Conservation (phyloP, 2,113 vertebrate genomes). For the Rutilus rutilus region DNA sequence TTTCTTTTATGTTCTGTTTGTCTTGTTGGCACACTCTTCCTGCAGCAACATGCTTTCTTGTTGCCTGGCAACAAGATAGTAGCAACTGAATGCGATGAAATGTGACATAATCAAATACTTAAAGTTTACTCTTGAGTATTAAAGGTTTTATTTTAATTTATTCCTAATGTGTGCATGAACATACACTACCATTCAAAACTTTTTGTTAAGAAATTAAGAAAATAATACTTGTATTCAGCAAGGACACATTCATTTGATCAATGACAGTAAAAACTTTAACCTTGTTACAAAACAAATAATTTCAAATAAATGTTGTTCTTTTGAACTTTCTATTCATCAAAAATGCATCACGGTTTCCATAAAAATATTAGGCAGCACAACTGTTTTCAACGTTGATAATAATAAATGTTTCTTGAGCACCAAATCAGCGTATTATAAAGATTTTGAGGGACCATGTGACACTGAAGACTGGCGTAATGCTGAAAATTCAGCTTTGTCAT, state of each 20-base stretch:
- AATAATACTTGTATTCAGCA: neutral
- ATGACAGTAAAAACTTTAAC: neutral
- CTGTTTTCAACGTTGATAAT: neutral
- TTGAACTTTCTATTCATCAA: neutral
- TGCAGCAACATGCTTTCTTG: slow-evolving; percentile 50
- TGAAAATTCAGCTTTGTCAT: neutral
- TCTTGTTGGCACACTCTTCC: slow-evolving; percentile 44
- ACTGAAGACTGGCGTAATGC: neutral
- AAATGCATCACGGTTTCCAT: neutral
- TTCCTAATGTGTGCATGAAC: neutral
- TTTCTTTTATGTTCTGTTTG: neutral
- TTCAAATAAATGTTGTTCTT: neutral
- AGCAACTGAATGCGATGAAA: slow-evolving; percentile 43
- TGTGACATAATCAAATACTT: slow-evolving; percentile 46
- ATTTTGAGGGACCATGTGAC: neutral
- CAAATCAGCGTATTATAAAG: neutral
- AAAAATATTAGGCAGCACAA: neutral
- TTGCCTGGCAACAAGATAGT: slow-evolving; percentile 59
- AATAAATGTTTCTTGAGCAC: neutral
- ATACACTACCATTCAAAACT: neutral
- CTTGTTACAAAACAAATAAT: neutral
- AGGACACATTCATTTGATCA: neutral
- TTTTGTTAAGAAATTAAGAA: neutral
- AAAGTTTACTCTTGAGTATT: slow-evolving; percentile 1
- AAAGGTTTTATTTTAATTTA: neutral